Evolutionary conservation across 2,888 invertebrate genomes (phyloP).

Genomic region (Lycophotia porphyrea): DNA sequence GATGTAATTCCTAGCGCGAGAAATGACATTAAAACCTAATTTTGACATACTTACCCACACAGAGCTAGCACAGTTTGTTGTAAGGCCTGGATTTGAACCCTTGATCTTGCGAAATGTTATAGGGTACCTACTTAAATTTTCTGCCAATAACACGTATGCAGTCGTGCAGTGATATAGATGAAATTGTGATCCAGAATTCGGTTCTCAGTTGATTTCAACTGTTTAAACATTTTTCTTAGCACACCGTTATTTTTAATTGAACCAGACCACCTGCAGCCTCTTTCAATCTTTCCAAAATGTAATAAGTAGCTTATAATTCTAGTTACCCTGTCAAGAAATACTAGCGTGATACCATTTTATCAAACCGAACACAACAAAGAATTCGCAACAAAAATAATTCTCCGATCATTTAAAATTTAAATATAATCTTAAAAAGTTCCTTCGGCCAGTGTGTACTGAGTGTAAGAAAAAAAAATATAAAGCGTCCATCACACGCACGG

Average conservation of each 20-base stretch:
- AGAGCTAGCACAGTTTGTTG: too few relatives aligned
- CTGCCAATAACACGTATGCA: not conserved
- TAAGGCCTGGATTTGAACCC: not conserved
- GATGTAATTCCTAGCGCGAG: not conserved
- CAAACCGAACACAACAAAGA: conserved; percentile 13
- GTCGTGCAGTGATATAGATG: too few relatives aligned
- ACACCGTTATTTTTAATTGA: not conserved
- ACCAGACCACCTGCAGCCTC: not conserved
- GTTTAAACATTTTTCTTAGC: not conserved
- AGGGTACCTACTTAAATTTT: not conserved
- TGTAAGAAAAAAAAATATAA: conserved; percentile 67
- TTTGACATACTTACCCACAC: too few relatives aligned
- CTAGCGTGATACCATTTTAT: not conserved
- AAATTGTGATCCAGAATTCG: not conserved
- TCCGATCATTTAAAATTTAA: conserved; percentile 51
- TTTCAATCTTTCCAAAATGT: not conserved
- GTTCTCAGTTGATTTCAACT: not conserved
- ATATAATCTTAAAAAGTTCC: conserved; percentile 63
- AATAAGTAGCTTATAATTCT: too few relatives aligned
- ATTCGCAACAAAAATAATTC: conserved; percentile 25
- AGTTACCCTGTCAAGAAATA: not conserved
- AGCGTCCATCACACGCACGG: conserved; percentile 73
- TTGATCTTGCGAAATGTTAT: not conserved
- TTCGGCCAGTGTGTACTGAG: conserved; percentile 65
- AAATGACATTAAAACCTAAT: conserved; percentile 18